Evolutionary conservation across 1,140 invertebrate species (phyloP).

Genomic region (Sitodiplosis mosellana): DNA sequence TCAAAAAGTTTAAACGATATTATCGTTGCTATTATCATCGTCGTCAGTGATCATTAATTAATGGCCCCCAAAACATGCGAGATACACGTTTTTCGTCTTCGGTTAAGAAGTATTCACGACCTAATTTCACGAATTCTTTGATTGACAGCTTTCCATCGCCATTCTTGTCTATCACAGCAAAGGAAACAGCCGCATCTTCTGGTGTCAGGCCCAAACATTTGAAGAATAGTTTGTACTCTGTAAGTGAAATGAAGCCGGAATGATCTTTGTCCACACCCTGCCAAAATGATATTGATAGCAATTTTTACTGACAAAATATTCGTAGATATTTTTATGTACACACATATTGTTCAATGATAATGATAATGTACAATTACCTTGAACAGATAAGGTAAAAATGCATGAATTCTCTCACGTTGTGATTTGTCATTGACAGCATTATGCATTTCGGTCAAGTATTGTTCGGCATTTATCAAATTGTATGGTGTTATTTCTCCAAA

Average conservation of each 20-base stretch:
- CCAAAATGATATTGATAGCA: constrained; percentile 9
- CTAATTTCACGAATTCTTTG: constrained; percentile 59
- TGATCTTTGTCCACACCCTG: constrained; percentile 66
- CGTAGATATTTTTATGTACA: too few species aligned
- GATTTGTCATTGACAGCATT: constrained; percentile 57
- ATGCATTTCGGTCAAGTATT: constrained; percentile 61
- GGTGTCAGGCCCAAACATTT: constrained; percentile 51
- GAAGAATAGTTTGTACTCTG: constrained; percentile 69
- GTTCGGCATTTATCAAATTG: constrained; percentile 58
- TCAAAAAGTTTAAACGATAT: too few species aligned
- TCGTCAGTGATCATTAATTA: constrained; percentile 15
- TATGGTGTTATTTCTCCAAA: constrained; percentile 67
- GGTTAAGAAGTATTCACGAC: constrained; percentile 57
- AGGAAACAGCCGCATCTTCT: constrained; percentile 53
- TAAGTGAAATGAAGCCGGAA: constrained; percentile 53
- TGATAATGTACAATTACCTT: constrained; percentile 37
- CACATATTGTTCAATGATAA: too few species aligned
- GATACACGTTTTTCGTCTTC: constrained; percentile 56
- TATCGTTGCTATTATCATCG: too few species aligned
- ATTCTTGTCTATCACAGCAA: constrained; percentile 57
- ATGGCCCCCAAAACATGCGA: constrained; percentile 69
- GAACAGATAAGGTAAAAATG: constrained; percentile 60
- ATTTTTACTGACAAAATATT: not conserved
- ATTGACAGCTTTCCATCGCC: constrained; percentile 52
- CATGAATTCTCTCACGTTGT: constrained; percentile 48